phyloP scores from a whole-genome alignment of 2,888 invertebrate genomes.

The Luperina testacea region DNA sequence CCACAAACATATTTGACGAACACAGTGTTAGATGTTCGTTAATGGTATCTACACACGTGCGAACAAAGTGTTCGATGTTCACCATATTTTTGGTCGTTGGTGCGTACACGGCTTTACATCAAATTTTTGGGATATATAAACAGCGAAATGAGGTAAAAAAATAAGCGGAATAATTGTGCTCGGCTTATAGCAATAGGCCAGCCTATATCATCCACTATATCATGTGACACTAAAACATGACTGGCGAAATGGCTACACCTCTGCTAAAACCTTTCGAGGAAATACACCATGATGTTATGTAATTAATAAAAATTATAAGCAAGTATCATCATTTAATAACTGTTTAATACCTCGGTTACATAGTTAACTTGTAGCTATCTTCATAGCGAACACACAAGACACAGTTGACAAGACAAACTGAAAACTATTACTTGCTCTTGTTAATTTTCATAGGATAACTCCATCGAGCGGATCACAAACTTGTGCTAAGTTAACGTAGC shows the following conservation, averaged over 20 bases:
- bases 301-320: not conserved
- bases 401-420: slow-evolving; percentile 32
- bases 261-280: not conserved
- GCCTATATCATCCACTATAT: not conserved
- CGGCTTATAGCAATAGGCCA: not conserved
- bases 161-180: not conserved
- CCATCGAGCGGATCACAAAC: slow-evolving; percentile 54
- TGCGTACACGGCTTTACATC: no score
- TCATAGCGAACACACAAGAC: slow-evolving; percentile 19
- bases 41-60: no score
- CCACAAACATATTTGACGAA: no score
- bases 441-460: slow-evolving; percentile 63
- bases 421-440: slow-evolving; percentile 43
- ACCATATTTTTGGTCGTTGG: no score
- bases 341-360: not conserved
- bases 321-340: not conserved
- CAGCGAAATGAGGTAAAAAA: not conserved
- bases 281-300: not conserved
- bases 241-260: not conserved
- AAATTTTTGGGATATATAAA: not conserved
- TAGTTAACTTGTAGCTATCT: not conserved
- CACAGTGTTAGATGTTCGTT: no score
- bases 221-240: not conserved
- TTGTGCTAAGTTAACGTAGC: slow-evolving; percentile 49
- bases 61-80: no score